Evolutionary conservation across 1,140 invertebrate species (phyloP), one percentile per base, ranked within the genome.

Genomic region (Halesus radiatus): DNA sequence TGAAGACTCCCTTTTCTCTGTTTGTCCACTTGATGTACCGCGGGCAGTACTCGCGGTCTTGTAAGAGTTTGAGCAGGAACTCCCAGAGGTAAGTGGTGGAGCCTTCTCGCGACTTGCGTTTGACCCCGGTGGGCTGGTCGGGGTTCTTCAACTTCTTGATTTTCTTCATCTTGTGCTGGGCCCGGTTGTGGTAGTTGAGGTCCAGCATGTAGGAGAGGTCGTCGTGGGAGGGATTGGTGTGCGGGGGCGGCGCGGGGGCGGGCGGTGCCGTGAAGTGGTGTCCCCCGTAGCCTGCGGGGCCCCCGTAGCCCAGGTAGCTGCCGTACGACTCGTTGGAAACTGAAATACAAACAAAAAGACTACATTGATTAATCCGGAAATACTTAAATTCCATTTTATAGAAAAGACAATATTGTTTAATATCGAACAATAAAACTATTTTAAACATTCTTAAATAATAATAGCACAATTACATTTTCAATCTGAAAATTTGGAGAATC

Each of bases 1-100:
- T 99, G 91, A 99, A 99, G 26, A 99, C 96, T 58, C 98, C 98
- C 86, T 98, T 97, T 87, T 98, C 97, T 84, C 98, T 93, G 89
- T 99, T 98, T 64, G 98, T 98, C 98, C 98, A 99, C 90, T 99
- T 99, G 87, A 99, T 99, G 89, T 98, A 99, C 76, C 98, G 93
- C 58, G 98, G 98, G 90, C 98, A 99, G 87, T 98, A 99, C 85
- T 99, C 97, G 76, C 96, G 93, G 89, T 99, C 98, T 89, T 99
- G 98, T 50, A 99, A 92, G 53, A 99, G 90, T 87, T 99, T 98
- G 50, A 99, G 92, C 84, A 99, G 93, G 90, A 99, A 99, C 90
- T 99, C 98, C 98, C 98, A 99, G 79, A 99, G 92, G 88, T 99
- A 99, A 23, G 98, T 99, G 80, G 98, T 99, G 83, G 96, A 98